These are phyloP conservation scores for Arothron firmamentum DNA, from an alignment of 2,113 vertebrate species.

Conservation along the genomic window DNA sequence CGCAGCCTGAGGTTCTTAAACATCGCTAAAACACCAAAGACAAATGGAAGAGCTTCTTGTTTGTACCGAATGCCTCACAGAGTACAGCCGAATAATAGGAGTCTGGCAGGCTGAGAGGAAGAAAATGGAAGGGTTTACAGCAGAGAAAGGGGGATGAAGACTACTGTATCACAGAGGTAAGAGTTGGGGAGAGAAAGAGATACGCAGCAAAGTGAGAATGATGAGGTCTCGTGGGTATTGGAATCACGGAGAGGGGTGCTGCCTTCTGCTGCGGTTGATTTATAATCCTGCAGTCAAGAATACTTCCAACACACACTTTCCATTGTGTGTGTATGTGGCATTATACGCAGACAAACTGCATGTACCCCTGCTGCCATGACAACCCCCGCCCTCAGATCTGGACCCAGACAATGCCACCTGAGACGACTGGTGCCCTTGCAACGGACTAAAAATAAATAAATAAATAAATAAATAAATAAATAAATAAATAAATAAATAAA, in stretches of 20 bases:
- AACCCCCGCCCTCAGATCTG: slow-evolving; percentile 58
- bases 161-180: neutral
- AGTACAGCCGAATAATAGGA: slow-evolving; percentile 24
- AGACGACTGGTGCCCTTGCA: slow-evolving; percentile 58
- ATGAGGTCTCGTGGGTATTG: slow-evolving; percentile 41
- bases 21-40: slow-evolving; percentile 1
- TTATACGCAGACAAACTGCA: slow-evolving; percentile 56
- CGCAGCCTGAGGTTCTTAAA: slow-evolving; percentile 7
- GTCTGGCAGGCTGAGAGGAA: slow-evolving; percentile 1
- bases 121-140: slow-evolving; percentile 1
- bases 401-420: slow-evolving; percentile 63
- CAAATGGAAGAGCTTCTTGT: slow-evolving; percentile 4
- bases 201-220: slow-evolving; percentile 40
- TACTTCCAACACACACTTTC: slow-evolving; percentile 29
- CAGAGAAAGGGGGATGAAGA: slow-evolving; percentile 8
- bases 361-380: slow-evolving; percentile 61
- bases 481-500: neutral
- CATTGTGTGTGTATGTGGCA: slow-evolving; percentile 17
- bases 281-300: slow-evolving; percentile 61
- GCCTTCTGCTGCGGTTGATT: slow-evolving; percentile 62
- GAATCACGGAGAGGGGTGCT: slow-evolving; percentile 37
- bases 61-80: neutral
- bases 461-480: no score
- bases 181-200: slow-evolving; percentile 9
- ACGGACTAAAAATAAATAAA: slow-evolving; percentile 21